Evolutionary conservation across 2,888 invertebrate genomes (phyloP), one percentile per base, ranked within the genome.

Genomic region (Drosophila multiciliata): DNA sequence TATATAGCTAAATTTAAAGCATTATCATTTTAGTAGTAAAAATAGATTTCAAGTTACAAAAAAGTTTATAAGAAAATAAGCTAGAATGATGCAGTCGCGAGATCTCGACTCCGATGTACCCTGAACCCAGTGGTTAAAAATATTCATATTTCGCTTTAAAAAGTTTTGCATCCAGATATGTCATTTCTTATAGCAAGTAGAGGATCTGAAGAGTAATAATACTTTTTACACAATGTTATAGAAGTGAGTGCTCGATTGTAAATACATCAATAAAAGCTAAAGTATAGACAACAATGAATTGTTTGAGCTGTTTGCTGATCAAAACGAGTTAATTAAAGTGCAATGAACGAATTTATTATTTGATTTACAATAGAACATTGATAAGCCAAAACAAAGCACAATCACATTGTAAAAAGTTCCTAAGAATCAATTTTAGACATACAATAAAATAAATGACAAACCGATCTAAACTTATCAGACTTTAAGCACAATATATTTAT

Each of bases 291-390:
- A 48, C 23, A 32, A 45, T 26, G 35, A 36, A n/a, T 45, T 61
- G 35, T 17, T 61, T 45, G 62, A 32, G 6, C n/a, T 40, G 40
- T 17, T 29, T 7, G n/a, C 23, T n/a, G 23, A 62, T 36, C 48
- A n/a, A 26, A 63, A 15, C 23, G 23, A 11, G 38, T 8, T 12
- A 32, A 32, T 52, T 32, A 33, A 33, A 7, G n/a, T 52, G 32
- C 20, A 33, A 12, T 49, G 1, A 26, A 8, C 15, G 12, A 45
- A 45, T 20, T 8, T 52, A 32, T 53, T 17, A 20, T 20, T 20
- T 35, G 35, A 50, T 65, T 33, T 35, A 65, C 40, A 50, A 64
- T 35, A 9, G 8, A 40, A 17, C 17, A 26, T 20, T 38, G 40
- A 40, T 40, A 64, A 64, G 33, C 1, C 33, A 8, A 33, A 35